These are phyloP conservation scores for Thecophora atra DNA, from an alignment of 2,888 invertebrate genomes.

Conservation along the genomic window DNA sequence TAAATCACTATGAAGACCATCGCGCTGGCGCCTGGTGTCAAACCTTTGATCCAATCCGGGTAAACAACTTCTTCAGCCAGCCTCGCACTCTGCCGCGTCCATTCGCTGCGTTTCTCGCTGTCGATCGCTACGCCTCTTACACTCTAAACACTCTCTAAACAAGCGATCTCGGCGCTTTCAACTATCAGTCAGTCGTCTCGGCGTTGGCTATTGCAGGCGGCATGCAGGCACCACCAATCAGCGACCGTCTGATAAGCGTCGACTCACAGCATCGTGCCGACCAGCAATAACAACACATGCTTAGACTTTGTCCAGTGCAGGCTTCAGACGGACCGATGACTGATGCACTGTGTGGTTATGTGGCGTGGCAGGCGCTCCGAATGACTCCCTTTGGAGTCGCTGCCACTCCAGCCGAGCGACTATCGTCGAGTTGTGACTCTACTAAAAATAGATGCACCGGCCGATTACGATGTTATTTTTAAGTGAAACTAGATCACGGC, in stretches of 20 bases:
- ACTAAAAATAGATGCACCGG: constrained; percentile 55
- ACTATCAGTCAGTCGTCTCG: neutral
- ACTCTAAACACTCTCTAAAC: neutral
- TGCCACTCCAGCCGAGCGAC: constrained; percentile 13
- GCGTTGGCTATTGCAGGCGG: constrained; percentile 1
- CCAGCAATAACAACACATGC: constrained; percentile 18
- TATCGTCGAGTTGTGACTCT: constrained; percentile 24
- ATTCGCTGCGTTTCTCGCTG: neutral
- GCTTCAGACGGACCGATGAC: constrained; percentile 17
- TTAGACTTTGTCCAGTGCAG: constrained; percentile 34
- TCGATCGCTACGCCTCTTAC: too few species aligned
- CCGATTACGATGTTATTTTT: constrained; percentile 54
- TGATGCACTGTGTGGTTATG: constrained; percentile 11
- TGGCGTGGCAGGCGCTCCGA: neutral
- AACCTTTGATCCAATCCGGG: constrained; percentile 23
- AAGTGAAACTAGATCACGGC: constrained; percentile 60
- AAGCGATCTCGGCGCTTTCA: neutral
- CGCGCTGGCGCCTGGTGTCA: constrained; percentile 24
- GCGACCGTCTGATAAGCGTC: neutral
- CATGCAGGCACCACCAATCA: constrained; percentile 1
- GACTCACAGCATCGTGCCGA: neutral
- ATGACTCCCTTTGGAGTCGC: constrained; percentile 7
- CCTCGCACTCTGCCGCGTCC: neutral
- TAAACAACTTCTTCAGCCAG: constrained; percentile 28
- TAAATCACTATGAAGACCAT: neutral